A percentile compares a stretch with the other conserved stretches of the same genome.
phyloP scores from a whole-genome alignment of 1,140 invertebrate genomes.

The Polypedilum pembai region DNA sequence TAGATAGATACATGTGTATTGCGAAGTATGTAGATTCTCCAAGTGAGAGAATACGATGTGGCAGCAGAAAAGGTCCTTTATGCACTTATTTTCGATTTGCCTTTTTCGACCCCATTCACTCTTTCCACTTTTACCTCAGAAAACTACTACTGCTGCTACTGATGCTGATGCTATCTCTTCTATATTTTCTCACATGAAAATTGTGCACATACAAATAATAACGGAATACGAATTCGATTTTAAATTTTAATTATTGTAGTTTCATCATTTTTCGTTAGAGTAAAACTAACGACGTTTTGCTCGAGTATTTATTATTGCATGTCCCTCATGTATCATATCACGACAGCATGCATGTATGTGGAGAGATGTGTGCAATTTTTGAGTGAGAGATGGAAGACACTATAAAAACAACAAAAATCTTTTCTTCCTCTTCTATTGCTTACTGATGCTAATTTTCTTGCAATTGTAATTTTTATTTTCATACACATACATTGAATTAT shows the following conservation, averaged over 20 bases:
- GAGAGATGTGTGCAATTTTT: too few relatives aligned
- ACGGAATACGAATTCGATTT: constrained; percentile 17
- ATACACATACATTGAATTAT: background rate
- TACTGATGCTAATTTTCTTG: background rate
- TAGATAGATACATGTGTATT: too few relatives aligned
- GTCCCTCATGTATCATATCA: constrained; percentile 16
- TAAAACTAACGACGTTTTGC: constrained; percentile 5
- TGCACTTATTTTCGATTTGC: background rate
- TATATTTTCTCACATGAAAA: constrained; percentile 1
- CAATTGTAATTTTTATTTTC: constrained; percentile 4
- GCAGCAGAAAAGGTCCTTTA: background rate
- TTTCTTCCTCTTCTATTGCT: background rate
- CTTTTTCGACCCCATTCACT: background rate
- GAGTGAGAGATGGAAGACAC: too few relatives aligned
- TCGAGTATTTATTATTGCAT: background rate
- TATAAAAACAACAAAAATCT: too few relatives aligned
- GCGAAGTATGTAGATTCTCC: too few relatives aligned
- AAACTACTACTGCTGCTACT: background rate
- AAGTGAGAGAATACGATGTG: background rate
- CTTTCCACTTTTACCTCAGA: background rate
- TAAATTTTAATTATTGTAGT: constrained; percentile 28
- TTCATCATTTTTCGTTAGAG: constrained; percentile 22
- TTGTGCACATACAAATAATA: background rate
- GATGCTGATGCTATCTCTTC: background rate
- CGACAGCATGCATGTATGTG: background rate